Conservation (phyloP, 2,797 vertebrate species). For the Enteromius fasciolatus region DNA sequence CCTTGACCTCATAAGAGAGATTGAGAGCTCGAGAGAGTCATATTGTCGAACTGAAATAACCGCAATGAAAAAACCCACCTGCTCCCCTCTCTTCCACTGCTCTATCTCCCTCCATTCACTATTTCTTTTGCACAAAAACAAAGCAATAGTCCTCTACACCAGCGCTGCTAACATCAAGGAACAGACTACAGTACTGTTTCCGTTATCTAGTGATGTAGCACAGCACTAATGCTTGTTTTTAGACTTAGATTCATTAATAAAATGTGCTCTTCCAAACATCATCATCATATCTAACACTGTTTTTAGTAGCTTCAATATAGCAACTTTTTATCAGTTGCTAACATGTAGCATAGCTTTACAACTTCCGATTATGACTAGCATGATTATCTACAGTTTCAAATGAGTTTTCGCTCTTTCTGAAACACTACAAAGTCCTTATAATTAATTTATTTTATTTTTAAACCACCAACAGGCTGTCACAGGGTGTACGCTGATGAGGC, state of each 20-base stretch:
- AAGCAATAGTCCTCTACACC: background rate
- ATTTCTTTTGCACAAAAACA: background rate
- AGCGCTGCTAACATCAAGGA: background rate
- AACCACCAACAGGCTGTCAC: conserved; percentile 10
- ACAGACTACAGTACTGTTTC: background rate
- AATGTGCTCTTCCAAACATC: background rate
- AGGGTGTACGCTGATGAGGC: background rate
- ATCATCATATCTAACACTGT: background rate
- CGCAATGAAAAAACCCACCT: conserved; percentile 50
- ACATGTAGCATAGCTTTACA: background rate
- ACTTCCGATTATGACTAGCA: background rate
- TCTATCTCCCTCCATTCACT: background rate
- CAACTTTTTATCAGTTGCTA: background rate
- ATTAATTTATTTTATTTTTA: conserved; percentile 15
- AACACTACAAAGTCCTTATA: conserved; percentile 7
- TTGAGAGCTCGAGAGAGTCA: conserved; percentile 37
- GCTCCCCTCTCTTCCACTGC: conserved; percentile 33
- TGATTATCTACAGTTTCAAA: background rate
- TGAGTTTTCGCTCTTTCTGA: background rate
- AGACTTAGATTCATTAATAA: background rate
- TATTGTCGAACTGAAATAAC: conserved; percentile 39
- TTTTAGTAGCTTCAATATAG: background rate
- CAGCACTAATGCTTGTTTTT: background rate
- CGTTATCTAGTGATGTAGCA: background rate
- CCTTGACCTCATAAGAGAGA: conserved; percentile 44